Conservation (phyloP, 2,888 invertebrate genomes). For the Globia sparganii region DNA sequence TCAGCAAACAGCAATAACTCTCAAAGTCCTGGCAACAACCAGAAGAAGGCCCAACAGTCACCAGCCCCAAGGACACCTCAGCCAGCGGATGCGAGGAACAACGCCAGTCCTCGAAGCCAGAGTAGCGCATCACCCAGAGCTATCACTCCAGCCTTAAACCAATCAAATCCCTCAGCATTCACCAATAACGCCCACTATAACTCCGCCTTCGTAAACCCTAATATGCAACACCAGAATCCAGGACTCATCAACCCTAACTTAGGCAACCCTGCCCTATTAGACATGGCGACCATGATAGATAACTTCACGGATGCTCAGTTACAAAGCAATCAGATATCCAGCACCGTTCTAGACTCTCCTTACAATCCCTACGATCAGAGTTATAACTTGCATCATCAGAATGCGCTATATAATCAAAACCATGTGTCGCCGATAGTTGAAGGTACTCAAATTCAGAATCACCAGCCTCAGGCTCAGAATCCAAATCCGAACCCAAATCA, state of each 20-base stretch:
- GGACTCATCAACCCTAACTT: constrained; percentile 88
- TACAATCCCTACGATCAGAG: constrained; percentile 92
- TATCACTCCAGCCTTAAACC: constrained; percentile 83
- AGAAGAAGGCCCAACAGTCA: constrained; percentile 81
- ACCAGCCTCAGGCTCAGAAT: constrained; percentile 64
- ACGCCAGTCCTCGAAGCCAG: constrained; percentile 87
- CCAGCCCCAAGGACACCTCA: constrained; percentile 86
- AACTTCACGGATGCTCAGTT: constrained; percentile 94
- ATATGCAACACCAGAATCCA: constrained; percentile 83
- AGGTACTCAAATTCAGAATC: constrained; percentile 82
- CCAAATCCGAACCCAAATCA: constrained; percentile 84
- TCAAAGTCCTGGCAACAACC: constrained; percentile 83
- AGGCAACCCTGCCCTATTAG: constrained; percentile 91
- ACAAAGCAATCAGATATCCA: constrained; percentile 96
- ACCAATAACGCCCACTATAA: constrained; percentile 84
- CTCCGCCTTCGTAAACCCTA: constrained; percentile 87
- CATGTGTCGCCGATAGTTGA: constrained; percentile 89
- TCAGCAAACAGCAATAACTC: constrained; percentile 75
- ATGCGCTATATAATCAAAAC: constrained; percentile 90
- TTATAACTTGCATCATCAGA: constrained; percentile 92
- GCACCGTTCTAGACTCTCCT: constrained; percentile 94
- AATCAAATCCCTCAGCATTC: constrained; percentile 82
- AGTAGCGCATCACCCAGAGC: constrained; percentile 91
- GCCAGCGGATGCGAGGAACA: constrained; percentile 81
- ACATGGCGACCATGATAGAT: constrained; percentile 94